Conservation (phyloP, 2,113 vertebrate species). For the Ovibos moschatus region DNA sequence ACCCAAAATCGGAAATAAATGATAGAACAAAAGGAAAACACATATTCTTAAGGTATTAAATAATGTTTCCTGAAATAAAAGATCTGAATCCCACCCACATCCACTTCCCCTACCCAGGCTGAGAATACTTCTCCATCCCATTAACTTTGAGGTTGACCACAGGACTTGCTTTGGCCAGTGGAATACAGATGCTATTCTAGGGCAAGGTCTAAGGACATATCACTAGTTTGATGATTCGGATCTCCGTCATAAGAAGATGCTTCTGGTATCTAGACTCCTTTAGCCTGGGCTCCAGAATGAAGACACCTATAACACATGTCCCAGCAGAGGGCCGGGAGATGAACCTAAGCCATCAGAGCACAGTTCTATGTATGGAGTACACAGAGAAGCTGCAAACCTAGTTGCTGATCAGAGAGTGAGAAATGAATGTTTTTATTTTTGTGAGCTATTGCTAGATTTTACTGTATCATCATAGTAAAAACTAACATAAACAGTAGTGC, state of each 20-base stretch:
- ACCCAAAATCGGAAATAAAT: background rate
- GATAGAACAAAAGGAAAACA: background rate
- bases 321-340: background rate
- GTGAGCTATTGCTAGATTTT: background rate
- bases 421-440: background rate
- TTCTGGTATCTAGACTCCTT: background rate
- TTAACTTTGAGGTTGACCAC: background rate
- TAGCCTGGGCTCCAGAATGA: background rate
- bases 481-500: background rate
- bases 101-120: background rate
- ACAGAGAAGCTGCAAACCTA: background rate
- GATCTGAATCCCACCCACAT: background rate
- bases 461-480: background rate
- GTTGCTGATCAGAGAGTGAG: background rate
- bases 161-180: background rate
- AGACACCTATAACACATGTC: accelerated
- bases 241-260: background rate
- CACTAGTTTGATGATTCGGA: background rate
- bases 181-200: background rate
- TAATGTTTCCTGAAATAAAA: background rate
- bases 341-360: background rate
- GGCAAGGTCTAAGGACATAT: background rate
- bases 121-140: background rate
- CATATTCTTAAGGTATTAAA: background rate
- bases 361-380: background rate